phyloP scores from a whole-genome alignment of 2,888 invertebrate species.

The Gymnosoma rotundatum region DNA sequence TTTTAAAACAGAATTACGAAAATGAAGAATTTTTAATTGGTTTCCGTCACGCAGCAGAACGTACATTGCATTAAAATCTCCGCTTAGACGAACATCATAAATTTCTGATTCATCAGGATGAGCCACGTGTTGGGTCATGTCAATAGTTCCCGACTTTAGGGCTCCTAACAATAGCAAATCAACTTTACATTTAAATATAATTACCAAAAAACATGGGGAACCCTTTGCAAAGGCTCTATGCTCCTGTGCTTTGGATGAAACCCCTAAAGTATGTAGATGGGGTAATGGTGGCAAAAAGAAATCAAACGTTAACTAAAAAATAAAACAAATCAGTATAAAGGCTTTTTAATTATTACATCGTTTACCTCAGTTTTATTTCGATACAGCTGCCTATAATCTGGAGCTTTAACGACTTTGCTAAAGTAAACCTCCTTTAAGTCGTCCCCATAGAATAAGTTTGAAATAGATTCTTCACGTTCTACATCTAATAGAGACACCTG shows the following conservation, averaged over 20 bases:
- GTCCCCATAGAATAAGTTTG: slow-evolving; percentile 85
- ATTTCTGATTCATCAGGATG: slow-evolving; percentile 85
- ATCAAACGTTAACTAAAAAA: slow-evolving; percentile 83
- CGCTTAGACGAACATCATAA: slow-evolving; percentile 87
- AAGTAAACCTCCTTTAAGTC: slow-evolving; percentile 90
- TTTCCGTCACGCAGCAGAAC: slow-evolving; percentile 85
- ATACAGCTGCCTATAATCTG: slow-evolving; percentile 74
- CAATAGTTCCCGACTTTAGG: slow-evolving; percentile 89
- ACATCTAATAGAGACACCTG: slow-evolving; percentile 90
- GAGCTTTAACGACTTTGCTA: slow-evolving; percentile 82
- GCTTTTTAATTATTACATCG: not conserved
- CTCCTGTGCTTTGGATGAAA: slow-evolving; percentile 83
- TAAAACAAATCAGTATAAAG: not conserved
- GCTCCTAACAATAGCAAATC: slow-evolving; percentile 92
- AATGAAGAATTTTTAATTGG: slow-evolving; percentile 85
- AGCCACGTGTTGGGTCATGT: slow-evolving; percentile 84
- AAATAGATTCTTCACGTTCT: slow-evolving; percentile 91
- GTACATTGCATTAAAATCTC: slow-evolving; percentile 88
- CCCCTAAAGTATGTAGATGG: slow-evolving; percentile 84
- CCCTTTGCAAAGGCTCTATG: slow-evolving; percentile 85
- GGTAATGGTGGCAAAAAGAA: slow-evolving; percentile 85
- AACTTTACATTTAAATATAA: slow-evolving; percentile 88
- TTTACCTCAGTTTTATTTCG: slow-evolving; percentile 74
- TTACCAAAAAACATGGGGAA: slow-evolving; percentile 89
- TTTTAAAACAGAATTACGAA: slow-evolving; percentile 79